Percentiles rank a stretch among this genome's conserved stretches.
Conservation (phyloP, 92 coral and sea anemone species). For the Umimayanthus kanabou region DNA sequence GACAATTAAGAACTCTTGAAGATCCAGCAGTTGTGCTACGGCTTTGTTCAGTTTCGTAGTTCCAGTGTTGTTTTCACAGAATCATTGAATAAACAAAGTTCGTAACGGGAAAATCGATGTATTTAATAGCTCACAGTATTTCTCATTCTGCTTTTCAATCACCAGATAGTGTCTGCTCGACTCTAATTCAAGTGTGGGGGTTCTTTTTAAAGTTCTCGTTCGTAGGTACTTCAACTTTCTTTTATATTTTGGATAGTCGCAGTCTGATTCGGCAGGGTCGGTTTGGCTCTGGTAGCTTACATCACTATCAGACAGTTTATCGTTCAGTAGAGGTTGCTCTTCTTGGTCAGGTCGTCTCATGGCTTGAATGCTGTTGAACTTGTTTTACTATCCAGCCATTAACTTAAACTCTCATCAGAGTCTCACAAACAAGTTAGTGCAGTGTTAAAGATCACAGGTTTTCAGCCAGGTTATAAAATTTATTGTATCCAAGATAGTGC, state of each 20-base stretch:
- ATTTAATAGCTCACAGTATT: not conserved
- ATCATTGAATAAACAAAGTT: not conserved
- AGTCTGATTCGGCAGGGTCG: too few species aligned
- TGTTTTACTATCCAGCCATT: too few species aligned
- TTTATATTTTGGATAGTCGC: not conserved
- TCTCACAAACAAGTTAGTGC: too few species aligned
- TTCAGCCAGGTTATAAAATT: too few species aligned
- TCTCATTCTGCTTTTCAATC: not conserved
- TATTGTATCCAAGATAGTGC: too few species aligned
- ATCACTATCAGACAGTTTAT: not conserved
- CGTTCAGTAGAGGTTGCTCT: not conserved
- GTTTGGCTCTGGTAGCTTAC: too few species aligned
- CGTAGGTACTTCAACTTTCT: not conserved
- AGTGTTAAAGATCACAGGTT: too few species aligned
- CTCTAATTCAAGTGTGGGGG: too few species aligned
- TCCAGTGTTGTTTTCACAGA: not conserved
- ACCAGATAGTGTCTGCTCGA: not conserved
- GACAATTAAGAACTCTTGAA: not conserved
- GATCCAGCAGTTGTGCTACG: not conserved
- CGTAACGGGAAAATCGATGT: too few species aligned
- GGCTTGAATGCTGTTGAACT: too few species aligned
- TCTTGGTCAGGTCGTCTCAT: not conserved
- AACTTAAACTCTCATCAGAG: too few species aligned
- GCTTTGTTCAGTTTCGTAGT: not conserved
- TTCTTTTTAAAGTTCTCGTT: not conserved